Evolutionary conservation across 2,888 invertebrate genomes (phyloP).

Genomic region (Sturmia bella): DNA sequence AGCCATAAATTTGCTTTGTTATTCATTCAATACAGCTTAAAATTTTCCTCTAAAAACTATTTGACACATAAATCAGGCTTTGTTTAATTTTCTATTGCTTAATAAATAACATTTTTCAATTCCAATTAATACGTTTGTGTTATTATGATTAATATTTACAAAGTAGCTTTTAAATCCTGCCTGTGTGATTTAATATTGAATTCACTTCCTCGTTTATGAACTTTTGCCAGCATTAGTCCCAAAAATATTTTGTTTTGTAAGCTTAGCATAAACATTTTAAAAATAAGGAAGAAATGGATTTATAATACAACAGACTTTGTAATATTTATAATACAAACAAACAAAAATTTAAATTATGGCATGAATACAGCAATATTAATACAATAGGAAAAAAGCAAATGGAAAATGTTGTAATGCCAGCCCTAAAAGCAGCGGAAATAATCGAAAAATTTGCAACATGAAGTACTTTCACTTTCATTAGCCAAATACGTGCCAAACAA

Average conservation of each 20-base stretch:
- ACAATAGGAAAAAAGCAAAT: neutral
- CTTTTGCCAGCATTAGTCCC: slow-evolving; percentile 11
- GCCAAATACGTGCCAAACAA: slow-evolving; percentile 46
- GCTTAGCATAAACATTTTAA: slow-evolving; percentile 5
- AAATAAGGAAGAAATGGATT: slow-evolving; percentile 42
- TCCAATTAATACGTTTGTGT: neutral
- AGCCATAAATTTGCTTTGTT: no score
- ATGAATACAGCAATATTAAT: slow-evolving; percentile 27
- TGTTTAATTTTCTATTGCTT: no score
- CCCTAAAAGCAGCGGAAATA: slow-evolving; percentile 65
- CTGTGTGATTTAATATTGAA: slow-evolving; percentile 21
- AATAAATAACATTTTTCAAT: neutral
- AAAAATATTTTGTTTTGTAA: slow-evolving; percentile 1
- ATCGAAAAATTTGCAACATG: slow-evolving; percentile 47
- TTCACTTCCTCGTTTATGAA: slow-evolving; percentile 40
- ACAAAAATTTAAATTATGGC: slow-evolving; percentile 29
- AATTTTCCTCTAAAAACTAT: no score
- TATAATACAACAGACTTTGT: slow-evolving; percentile 4
- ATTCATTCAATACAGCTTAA: no score
- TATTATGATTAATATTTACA: neutral
- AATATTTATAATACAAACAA: no score
- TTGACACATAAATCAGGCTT: no score
- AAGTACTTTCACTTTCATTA: slow-evolving; percentile 60
- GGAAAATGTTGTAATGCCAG: slow-evolving; percentile 9
- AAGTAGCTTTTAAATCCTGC: slow-evolving; percentile 24